phyloP scores from a whole-genome alignment of 2,888 invertebrate species.

The Dione vanillae region DNA sequence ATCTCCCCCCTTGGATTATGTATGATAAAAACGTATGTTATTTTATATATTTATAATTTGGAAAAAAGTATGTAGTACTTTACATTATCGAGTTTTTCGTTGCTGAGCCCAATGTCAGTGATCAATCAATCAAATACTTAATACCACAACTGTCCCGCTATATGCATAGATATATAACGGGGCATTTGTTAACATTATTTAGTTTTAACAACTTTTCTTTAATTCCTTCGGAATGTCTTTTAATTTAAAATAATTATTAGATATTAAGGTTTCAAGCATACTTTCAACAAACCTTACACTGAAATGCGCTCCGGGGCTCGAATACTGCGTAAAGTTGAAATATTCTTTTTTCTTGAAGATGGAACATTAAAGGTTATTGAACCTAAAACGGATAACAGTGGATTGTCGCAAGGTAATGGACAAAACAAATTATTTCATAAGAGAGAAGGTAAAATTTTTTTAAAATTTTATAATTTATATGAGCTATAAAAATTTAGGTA shows the following conservation, averaged over 20 bases:
- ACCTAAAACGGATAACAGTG: constrained; percentile 92
- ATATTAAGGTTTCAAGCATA: constrained; percentile 90
- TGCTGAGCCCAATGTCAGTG: background rate
- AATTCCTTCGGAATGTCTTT: background rate
- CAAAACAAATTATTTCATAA: background rate
- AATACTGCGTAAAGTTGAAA: constrained; percentile 91
- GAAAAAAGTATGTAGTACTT: too few relatives aligned
- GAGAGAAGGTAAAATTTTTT: background rate
- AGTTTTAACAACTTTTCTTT: background rate
- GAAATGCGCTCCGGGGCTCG: constrained; percentile 88
- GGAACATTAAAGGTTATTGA: constrained; percentile 95
- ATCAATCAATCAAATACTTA: too few relatives aligned
- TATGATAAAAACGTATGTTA: constrained; percentile 91
- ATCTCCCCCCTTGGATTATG: constrained; percentile 93
- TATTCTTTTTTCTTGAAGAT: constrained; percentile 95
- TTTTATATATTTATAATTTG: background rate
- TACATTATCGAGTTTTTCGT: background rate
- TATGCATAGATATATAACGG: too few relatives aligned
- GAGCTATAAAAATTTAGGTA: constrained; percentile 77
- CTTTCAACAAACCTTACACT: constrained; percentile 91
- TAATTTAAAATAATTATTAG: constrained; percentile 61
- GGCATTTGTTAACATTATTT: too few relatives aligned
- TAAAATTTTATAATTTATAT: constrained; percentile 38
- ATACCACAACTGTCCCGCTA: background rate
- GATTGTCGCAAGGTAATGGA: constrained; percentile 90